Conservation (phyloP, 2,113 vertebrate genomes). For the Charina bottae region DNA sequence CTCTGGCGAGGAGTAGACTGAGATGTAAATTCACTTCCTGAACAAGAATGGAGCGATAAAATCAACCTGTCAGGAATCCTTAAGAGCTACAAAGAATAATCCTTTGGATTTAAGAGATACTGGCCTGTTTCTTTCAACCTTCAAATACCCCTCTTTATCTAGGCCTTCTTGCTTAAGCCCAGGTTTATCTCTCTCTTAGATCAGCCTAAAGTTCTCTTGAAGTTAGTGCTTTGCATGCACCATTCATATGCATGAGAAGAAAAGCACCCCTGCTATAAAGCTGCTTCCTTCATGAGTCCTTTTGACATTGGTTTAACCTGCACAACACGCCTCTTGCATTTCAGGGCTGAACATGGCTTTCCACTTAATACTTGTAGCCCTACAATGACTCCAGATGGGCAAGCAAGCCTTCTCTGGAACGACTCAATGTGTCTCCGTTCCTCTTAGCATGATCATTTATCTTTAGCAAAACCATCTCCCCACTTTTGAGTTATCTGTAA, state of each 20-base stretch:
- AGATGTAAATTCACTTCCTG: slow-evolving; percentile 3
- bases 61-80: slow-evolving; percentile 25
- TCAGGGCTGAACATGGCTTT: neutral
- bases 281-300: neutral
- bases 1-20: neutral
- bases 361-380: neutral
- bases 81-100: slow-evolving; percentile 13
- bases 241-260: slow-evolving; percentile 6
- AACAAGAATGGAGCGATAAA: slow-evolving; percentile 11
- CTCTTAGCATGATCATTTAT: neutral
- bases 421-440: too few species aligned
- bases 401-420: neutral
- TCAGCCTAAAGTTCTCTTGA: neutral
- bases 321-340: neutral
- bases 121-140: slow-evolving; percentile 22
- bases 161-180: neutral
- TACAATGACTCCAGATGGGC: neutral
- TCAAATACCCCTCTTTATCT: slow-evolving; percentile 38
- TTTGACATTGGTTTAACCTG: neutral
- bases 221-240: neutral
- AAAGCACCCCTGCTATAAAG: neutral
- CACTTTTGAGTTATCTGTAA: neutral
- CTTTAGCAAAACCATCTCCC: neutral
- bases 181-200: slow-evolving; percentile 16
- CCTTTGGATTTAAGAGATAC: slow-evolving; percentile 34